These are phyloP conservation scores for Pagrus major DNA, from an alignment of 2,113 vertebrate species.

Conservation along the genomic window DNA sequence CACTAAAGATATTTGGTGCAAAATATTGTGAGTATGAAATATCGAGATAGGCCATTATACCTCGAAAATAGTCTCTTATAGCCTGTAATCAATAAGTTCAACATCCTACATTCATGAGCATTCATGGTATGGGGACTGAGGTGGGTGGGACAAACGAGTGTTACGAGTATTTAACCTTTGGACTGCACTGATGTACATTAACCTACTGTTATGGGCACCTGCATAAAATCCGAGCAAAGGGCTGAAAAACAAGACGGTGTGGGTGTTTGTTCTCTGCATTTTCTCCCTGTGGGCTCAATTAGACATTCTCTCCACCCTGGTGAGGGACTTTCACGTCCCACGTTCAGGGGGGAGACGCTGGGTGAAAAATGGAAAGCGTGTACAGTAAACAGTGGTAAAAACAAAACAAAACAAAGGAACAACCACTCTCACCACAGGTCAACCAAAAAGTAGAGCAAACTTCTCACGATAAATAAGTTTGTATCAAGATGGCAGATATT, in stretches of 20 bases:
- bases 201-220: neutral
- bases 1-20: too few relatives aligned
- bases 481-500: neutral
- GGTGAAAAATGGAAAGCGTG: neutral
- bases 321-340: slow-evolving; percentile 40
- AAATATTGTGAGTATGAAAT: too few relatives aligned
- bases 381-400: neutral
- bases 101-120: neutral
- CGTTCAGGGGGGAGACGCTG: slow-evolving; percentile 23
- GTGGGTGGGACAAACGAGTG: neutral
- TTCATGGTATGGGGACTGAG: neutral
- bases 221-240: slow-evolving; percentile 4
- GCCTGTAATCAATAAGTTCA: neutral
- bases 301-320: slow-evolving; percentile 40
- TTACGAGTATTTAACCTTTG: slow-evolving; percentile 14
- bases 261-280: slow-evolving; percentile 55
- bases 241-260: slow-evolving; percentile 48
- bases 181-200: slow-evolving; percentile 1
- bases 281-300: slow-evolving; percentile 76
- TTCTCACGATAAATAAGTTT: neutral
- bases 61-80: too few relatives aligned
- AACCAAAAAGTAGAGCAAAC: slow-evolving; percentile 15
- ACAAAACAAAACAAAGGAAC: neutral
- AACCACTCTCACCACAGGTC: neutral
- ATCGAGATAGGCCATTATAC: too few relatives aligned